These are phyloP conservation scores for Drepanosiphum platanoidis DNA, from an alignment of 2,888 invertebrate genomes.

Conservation along the genomic window DNA sequence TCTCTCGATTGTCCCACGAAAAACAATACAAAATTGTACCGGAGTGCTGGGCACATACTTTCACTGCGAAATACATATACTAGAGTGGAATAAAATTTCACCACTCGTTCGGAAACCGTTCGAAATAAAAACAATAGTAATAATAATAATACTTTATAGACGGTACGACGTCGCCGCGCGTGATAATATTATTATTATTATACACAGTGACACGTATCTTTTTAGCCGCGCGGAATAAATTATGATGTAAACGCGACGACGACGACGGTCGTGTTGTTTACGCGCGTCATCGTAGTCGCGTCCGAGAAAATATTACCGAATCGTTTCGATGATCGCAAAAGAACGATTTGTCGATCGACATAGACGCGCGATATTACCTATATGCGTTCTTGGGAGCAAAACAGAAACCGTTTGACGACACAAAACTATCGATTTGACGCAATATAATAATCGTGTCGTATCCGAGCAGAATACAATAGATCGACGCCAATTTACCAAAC, in stretches of 20 bases:
- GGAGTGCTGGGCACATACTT: conserved; percentile 29
- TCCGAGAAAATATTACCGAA: background rate
- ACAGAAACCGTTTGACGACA: too few relatives aligned
- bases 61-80: conserved; percentile 13
- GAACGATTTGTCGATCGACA: too few relatives aligned
- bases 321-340: too few relatives aligned
- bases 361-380: too few relatives aligned
- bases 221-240: background rate
- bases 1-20: conserved; percentile 52
- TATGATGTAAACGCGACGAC: background rate
- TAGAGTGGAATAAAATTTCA: conserved; percentile 20
- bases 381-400: too few relatives aligned
- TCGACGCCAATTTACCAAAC: too few relatives aligned
- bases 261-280: background rate
- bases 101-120: conserved; percentile 16
- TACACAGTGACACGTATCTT: background rate
- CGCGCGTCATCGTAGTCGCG: background rate
- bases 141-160: too few relatives aligned
- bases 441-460: too few relatives aligned
- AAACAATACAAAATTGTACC: conserved; percentile 36
- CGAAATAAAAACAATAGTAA: too few relatives aligned
- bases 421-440: too few relatives aligned
- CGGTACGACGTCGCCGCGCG: background rate
- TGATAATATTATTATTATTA: too few relatives aligned
- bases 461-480: too few relatives aligned